These are phyloP conservation scores for Semotilus atromaculatus DNA, from an alignment of 2,797 vertebrate species.

Conservation along the genomic window DNA sequence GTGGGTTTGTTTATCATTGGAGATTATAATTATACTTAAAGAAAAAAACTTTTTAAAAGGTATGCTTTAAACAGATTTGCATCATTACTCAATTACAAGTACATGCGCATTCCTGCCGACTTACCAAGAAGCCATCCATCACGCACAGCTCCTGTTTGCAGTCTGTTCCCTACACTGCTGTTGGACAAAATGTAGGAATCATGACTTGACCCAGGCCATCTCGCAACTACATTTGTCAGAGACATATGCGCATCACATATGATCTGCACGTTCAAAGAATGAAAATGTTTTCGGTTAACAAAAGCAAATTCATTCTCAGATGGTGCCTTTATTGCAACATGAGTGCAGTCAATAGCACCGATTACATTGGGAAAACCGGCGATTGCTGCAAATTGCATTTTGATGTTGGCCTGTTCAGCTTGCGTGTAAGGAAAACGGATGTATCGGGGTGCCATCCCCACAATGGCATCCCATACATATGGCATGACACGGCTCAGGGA, in stretches of 20 bases:
- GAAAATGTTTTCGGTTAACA: constrained; percentile 48
- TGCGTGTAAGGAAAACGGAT: constrained; percentile 25
- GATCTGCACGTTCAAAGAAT: constrained; percentile 49
- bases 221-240: constrained; percentile 41
- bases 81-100: neutral
- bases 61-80: neutral
- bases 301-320: constrained; percentile 9
- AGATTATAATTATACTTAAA: too few relatives aligned
- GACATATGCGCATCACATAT: constrained; percentile 38
- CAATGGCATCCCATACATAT: constrained; percentile 32
- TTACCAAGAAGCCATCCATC: neutral
- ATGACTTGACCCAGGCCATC: constrained; percentile 7
- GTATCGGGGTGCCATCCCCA: constrained; percentile 11
- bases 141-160: neutral
- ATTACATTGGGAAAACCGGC: constrained; percentile 43
- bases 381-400: constrained; percentile 53
- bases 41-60: too few relatives aligned
- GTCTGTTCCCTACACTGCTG: neutral
- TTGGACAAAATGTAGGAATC: constrained; percentile 23
- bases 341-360: constrained; percentile 13
- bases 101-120: neutral
- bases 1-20: too few relatives aligned
- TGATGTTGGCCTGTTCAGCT: constrained; percentile 42
- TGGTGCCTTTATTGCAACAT: constrained; percentile 22
- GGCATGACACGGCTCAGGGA: constrained; percentile 26